Base-by-base conservation (phyloP, 2,113 vertebrate species). In the Vidua chalybeata region DNA sequence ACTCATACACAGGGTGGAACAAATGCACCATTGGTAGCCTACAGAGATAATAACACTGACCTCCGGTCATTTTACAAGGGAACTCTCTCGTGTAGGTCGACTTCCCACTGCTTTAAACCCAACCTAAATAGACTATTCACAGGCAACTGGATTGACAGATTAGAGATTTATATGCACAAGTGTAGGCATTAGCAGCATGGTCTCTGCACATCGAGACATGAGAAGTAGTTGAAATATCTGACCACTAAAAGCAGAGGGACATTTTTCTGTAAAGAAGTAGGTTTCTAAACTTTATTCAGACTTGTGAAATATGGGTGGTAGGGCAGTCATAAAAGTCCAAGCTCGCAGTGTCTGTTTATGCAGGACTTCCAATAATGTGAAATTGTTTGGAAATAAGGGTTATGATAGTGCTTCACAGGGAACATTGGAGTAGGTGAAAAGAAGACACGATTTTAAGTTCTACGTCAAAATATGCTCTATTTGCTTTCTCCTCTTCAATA, bases 101-200 rank as follows among this genome's bases (percentile, higher is more conserved):
- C 93, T 95, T 96, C 96, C 96, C 94, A 94, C 94, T 93, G 96
- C 89, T 97, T 92, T 92, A 64, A 97, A 93, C 93, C 85, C 87
- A 84, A 91, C 71, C 72, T 89, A 93, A 95, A 87, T 84, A 94
- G 90, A 86, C 93, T 62, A 66, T 94, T 96, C 95, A 78, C 13
- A 26, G 93, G 71, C 84, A 68, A 35, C 64, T 77, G 83, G 64
- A 87, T 67, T 89, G 93, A 90, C 75, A 78, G 88, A 89, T 71
- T 49, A 90, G 91, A 92, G 90, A 93, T 97, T 96, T 95, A 91
- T 97, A 66, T 58, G 59, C 74, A 54, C 76, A 86, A 92, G 68
- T 94, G 79, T 74, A 54, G 89, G 68, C 90, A 64, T 74, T 84
- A 95, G 66, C 93, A 94, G 90, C 83, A 27, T 77, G 93, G 52